A percentile compares a stretch with the other conserved stretches of the same genome.
These are phyloP conservation scores for Thalassophryne amazonica DNA, from an alignment of 2,797 vertebrate genomes.

Conservation along the genomic window DNA sequence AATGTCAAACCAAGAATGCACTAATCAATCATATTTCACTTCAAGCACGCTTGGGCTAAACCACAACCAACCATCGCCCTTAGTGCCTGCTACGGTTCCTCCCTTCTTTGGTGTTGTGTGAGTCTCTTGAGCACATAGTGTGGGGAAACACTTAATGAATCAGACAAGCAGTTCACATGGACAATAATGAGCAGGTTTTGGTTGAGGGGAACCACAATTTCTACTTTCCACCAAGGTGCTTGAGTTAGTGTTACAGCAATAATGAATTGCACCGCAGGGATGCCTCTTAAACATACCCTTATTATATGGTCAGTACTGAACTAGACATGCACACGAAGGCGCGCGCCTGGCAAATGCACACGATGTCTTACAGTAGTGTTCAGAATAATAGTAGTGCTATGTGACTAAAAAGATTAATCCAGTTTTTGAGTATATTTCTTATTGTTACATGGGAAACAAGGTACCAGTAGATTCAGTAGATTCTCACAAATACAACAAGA, in stretches of 20 bases:
- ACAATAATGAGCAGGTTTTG: slow-evolving; percentile 78
- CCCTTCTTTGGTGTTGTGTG: slow-evolving; percentile 46
- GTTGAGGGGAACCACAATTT: slow-evolving; percentile 70
- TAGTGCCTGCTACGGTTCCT: slow-evolving; percentile 35
- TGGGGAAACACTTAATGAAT: slow-evolving; percentile 73
- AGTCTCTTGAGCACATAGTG: slow-evolving; percentile 61
- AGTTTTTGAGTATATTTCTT: too few relatives aligned
- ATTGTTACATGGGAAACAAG: too few relatives aligned
- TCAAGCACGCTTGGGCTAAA: slow-evolving; percentile 57
- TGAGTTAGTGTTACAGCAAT: slow-evolving; percentile 55
- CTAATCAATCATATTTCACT: slow-evolving; percentile 79
- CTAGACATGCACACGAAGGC: slow-evolving; percentile 10
- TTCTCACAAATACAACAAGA: too few relatives aligned
- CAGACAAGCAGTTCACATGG: slow-evolving; percentile 73
- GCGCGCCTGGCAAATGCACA: slow-evolving; percentile 6
- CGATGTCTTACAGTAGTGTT: slow-evolving; percentile 4
- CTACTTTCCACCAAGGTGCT: slow-evolving; percentile 59
- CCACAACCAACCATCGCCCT: slow-evolving; percentile 51
- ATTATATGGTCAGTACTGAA: slow-evolving; percentile 57
- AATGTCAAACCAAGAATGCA: slow-evolving; percentile 64
- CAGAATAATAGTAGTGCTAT: too few relatives aligned
- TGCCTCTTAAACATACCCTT: slow-evolving; percentile 53
- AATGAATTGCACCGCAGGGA: slow-evolving; percentile 62
- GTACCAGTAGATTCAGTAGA: too few relatives aligned
- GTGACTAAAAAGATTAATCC: too few relatives aligned